phyloP scores from a whole-genome alignment of 2,113 vertebrate genomes.

The Amazona vittata region DNA sequence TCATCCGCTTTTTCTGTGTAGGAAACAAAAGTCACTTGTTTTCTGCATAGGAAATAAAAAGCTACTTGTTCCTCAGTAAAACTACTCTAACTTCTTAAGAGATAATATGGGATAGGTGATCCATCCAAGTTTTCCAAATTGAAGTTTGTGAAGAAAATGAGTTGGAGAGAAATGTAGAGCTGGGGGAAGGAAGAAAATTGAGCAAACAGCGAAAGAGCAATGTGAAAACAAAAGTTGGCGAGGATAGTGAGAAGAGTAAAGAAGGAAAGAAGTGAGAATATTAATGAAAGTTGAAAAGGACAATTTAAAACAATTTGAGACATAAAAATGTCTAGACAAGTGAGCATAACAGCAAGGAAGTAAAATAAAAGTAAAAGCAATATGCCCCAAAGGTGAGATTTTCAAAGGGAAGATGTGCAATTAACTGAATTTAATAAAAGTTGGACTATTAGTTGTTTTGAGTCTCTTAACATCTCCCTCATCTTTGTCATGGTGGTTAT shows the following conservation, averaged over 20 bases:
- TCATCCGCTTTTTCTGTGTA: neutral
- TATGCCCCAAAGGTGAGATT: conserved; percentile 18
- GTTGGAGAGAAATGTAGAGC: neutral
- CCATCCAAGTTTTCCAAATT: neutral
- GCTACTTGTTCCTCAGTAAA: neutral
- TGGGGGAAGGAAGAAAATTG: neutral
- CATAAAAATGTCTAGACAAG: neutral
- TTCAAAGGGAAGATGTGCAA: neutral
- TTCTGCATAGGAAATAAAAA: neutral
- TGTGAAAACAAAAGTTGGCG: neutral
- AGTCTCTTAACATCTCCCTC: neutral
- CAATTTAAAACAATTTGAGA: neutral
- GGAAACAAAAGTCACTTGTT: neutral
- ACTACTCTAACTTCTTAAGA: neutral
- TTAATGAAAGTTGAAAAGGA: conserved; percentile 3
- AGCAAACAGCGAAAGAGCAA: neutral
- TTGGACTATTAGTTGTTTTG: neutral
- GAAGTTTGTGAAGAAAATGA: neutral
- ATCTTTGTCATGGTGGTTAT: neutral
- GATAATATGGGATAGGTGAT: neutral
- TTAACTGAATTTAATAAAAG: neutral
- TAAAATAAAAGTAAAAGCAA: neutral
- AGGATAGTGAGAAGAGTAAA: neutral
- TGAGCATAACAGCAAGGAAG: neutral
- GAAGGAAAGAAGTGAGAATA: neutral